phyloP scores from a whole-genome alignment of 2,888 invertebrate species.

The Syrphus vitripennis region DNA sequence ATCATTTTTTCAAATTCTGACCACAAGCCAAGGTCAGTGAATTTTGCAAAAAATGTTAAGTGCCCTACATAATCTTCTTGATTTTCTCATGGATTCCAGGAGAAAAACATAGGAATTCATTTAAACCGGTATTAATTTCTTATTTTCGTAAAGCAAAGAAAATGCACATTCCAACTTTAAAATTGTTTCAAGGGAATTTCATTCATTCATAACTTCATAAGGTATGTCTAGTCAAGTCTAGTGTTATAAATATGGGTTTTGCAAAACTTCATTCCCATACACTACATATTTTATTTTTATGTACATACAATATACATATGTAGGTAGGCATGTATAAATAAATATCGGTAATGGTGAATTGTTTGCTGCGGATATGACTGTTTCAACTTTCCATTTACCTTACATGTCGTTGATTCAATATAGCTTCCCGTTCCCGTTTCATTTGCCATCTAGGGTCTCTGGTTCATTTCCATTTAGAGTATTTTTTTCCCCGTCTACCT shows the following conservation, averaged over 20 bases:
- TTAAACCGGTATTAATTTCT: neutral
- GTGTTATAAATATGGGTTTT: constrained; percentile 12
- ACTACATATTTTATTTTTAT: too few species aligned
- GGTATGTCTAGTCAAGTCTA: neutral
- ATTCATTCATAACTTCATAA: constrained; percentile 65
- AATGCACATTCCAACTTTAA: neutral
- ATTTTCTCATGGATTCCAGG: neutral
- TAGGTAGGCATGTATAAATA: too few species aligned
- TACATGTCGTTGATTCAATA: constrained; percentile 62
- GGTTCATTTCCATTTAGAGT: constrained; percentile 62
- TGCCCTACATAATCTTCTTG: neutral
- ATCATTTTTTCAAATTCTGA: neutral
- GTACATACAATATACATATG: too few species aligned
- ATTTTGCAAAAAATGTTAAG: neutral
- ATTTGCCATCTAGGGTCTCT: constrained; percentile 65
- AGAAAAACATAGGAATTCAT: neutral
- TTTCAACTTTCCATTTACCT: constrained; percentile 65
- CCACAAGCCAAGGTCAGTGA: neutral
- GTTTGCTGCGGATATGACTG: constrained; percentile 46
- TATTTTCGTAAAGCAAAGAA: neutral
- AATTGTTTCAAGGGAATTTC: constrained; percentile 34
- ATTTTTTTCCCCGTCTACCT: neutral
- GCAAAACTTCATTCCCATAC: constrained; percentile 50
- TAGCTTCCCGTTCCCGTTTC: constrained; percentile 64
- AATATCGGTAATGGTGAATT: neutral